A percentile compares a stretch with the other conserved stretches of the same genome.
Conservation (phyloP, 2,888 invertebrate species). For the Scaptodrosophila latifasciaeformis region DNA sequence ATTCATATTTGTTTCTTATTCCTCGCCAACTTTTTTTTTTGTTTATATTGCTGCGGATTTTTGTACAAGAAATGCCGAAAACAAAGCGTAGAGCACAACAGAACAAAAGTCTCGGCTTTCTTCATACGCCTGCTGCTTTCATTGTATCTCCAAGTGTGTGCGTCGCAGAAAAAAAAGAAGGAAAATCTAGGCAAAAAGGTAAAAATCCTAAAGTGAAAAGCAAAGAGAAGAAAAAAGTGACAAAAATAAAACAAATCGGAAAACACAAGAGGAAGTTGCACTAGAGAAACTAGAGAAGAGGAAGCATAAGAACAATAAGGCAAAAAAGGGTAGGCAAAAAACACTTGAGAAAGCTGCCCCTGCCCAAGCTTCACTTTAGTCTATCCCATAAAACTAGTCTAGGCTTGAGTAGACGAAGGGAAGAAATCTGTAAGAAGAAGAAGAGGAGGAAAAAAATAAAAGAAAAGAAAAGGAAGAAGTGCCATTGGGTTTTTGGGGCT, state of each 20-base stretch:
- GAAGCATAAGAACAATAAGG: slow-evolving; percentile 5
- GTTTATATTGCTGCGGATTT: not conserved
- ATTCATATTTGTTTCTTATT: no score
- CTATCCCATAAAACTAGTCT: no score
- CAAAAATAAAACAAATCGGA: not conserved
- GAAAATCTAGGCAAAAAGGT: slow-evolving; percentile 15
- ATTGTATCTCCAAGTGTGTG: no score
- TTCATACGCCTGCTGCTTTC: not conserved
- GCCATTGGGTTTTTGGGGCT: slow-evolving; percentile 42
- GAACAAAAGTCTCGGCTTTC: not conserved
- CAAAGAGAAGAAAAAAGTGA: slow-evolving; percentile 20
- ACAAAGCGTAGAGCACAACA: slow-evolving; percentile 43
- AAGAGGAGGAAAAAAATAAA: not conserved
- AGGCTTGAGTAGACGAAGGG: not conserved
- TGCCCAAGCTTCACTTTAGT: no score
- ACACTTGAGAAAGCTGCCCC: not conserved
- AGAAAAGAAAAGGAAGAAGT: slow-evolving; percentile 28
- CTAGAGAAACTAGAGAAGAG: slow-evolving; percentile 4
- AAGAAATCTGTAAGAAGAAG: not conserved
- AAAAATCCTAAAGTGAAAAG: slow-evolving; percentile 2
- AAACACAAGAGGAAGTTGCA: slow-evolving; percentile 1
- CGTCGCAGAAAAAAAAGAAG: not conserved
- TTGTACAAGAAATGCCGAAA: slow-evolving; percentile 41
- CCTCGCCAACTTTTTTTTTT: no score
- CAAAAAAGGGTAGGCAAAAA: not conserved